Evolutionary conservation across 2,113 vertebrate genomes (phyloP), one percentile per base, ranked within the genome.

Genomic region (Sylvia atricapilla): DNA sequence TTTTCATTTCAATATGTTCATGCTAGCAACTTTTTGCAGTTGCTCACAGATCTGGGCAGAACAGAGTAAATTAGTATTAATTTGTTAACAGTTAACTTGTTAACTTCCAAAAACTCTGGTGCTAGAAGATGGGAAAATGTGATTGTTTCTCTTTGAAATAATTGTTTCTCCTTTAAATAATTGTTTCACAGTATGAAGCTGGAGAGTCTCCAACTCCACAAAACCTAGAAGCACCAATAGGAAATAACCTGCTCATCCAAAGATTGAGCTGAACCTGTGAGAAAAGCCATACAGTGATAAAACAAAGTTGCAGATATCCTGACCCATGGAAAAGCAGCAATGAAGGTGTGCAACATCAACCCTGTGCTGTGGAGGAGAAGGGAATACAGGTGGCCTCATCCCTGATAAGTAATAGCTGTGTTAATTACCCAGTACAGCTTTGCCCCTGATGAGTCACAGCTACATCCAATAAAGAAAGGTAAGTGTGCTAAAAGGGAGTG

Each of bases 271-370:
- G 46, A 81, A 70, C 18, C 23, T 55, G 5, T 46, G n/a, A 62
- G 75, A 43, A 67, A 90, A 84, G 23, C 7, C 37, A 35, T 7
- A 5, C 4, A 44, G 3, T 23, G n/a, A 25, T 53, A 33, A 21
- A 88, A 5, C 25, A 15, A 44, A 53, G 53, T 0, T 39, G 31
- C 28, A 69, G 59, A 11, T 28, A 17, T 21, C 50, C 43, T n/a
- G 16, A 33, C 7, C n/a, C 14, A 24, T 60, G 67, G 79, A 58
- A 88, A 70, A 52, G 49, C 67, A 56, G 13, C 7, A 49, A 5
- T 4, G 6, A 11, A 28, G 1, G 0, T 10, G 12, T 15, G n/a
- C 43, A 78, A 0, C 1, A 3, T 33, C 31, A 43, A 0, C 46
- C 15, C 69, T 46, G 27, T 7, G 11, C 35, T 28, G 16, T 19